Conservation (phyloP, 2,113 vertebrate species). For the Nothobranchius furzeri region DNA sequence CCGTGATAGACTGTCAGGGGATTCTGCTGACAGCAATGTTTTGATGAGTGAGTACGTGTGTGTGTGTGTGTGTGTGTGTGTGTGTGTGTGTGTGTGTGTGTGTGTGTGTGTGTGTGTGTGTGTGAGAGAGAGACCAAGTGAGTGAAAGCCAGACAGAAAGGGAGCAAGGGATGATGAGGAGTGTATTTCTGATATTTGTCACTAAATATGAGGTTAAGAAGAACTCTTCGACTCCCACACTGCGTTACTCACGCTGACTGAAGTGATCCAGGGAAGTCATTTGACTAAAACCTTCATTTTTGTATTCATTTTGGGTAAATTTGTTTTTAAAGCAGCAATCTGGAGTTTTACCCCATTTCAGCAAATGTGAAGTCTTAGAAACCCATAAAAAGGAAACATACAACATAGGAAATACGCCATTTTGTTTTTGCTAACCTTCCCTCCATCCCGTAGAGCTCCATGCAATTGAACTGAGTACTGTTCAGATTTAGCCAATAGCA, state of each 20-base stretch:
- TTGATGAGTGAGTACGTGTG: conserved; percentile 37
- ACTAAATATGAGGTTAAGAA: conserved; percentile 51
- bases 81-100: conserved; percentile 13
- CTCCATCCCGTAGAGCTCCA: too few relatives aligned
- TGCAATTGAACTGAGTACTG: too few relatives aligned
- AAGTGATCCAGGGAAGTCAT: conserved; percentile 48
- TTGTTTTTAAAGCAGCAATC: conserved; percentile 22
- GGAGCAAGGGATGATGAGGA: conserved; percentile 15
- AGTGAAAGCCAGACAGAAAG: conserved; percentile 37
- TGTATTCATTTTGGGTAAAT: conserved; percentile 43
- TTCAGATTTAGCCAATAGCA: too few relatives aligned
- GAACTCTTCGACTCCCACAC: conserved; percentile 48
- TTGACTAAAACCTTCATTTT: conserved; percentile 59
- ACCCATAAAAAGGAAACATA: too few relatives aligned
- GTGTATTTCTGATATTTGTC: conserved; percentile 61
- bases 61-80: conserved; percentile 32
- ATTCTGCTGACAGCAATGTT: conserved; percentile 69
- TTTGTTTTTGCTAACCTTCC: too few relatives aligned
- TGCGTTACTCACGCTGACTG: conserved; percentile 21
- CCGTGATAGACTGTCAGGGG: conserved; percentile 70
- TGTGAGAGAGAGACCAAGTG: conserved; percentile 28
- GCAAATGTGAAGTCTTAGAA: too few relatives aligned
- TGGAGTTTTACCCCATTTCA: too few relatives aligned
- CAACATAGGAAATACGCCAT: too few relatives aligned
- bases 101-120: conserved; percentile 35